Evolutionary conservation across 2,888 invertebrate genomes (phyloP), one percentile per base, ranked within the genome.

Genomic region (Lochmaea crataegi): DNA sequence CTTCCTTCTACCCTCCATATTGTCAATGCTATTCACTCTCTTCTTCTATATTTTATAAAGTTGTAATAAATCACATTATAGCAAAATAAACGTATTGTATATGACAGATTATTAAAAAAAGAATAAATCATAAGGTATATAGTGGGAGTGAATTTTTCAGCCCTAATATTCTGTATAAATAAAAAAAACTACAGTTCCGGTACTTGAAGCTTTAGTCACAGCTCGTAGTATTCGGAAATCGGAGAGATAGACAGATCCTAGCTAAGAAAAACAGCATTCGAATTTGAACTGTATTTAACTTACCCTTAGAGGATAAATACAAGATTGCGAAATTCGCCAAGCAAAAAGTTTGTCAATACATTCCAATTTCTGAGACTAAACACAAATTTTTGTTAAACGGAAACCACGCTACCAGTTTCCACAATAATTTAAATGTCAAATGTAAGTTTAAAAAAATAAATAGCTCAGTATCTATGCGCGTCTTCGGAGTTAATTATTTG

Each of bases 201-300:
- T 2, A 45, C 45, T 45, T 45, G 9, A 14, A 45, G 45, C 14
- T 14, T 45, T 45, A 45, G 45, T 45, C 11, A 45, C 45, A 12
- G 1, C 4, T 45, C 45, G 5, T 3, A 1, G 14, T 45, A 45
- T 45, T 45, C 14, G 45, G 14, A 14, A 11, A 42, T 45, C 14
- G 45, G 45, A 14, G 14, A 42, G 16, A 64, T 64, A 48, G 14
- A 64, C 45, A 64, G 48, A 45, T n/a, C 38, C 61, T 61, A 64
- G 22, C 26, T 26, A 22, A 32, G 14, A 51, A n/a, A 51, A 42
- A 2, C n/a, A 51, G 6, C 16, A 65, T 42, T 72, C 72, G 61
- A 69, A 69, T 69, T 42, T 69, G 18, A 60, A 32, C 56, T 64
- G 9, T 64, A 69, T 69, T 18, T 7, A 16, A 41, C 32, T 51